These are phyloP conservation scores for Pangasius sanitwongsei DNA, from an alignment of 2,797 vertebrate genomes.

Conservation along the genomic window DNA sequence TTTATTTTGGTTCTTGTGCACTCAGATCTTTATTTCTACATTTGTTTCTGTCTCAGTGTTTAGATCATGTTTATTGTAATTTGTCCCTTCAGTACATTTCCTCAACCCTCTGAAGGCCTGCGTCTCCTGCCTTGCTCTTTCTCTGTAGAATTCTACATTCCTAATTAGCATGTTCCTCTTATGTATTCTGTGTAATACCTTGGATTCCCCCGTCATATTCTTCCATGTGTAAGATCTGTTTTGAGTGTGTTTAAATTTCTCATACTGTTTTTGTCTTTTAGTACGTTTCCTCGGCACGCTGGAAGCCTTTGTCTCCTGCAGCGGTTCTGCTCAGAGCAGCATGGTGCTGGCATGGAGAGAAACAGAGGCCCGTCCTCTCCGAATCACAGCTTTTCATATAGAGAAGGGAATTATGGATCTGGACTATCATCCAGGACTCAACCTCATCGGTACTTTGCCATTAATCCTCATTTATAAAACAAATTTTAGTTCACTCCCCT, in stretches of 20 bases:
- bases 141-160: background rate
- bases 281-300: slow-evolving; percentile 75
- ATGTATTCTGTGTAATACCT: background rate
- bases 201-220: background rate
- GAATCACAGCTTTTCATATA: slow-evolving; percentile 69
- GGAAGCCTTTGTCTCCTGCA: slow-evolving; percentile 79
- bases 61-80: slow-evolving; percentile 2
- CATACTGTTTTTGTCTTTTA: slow-evolving; percentile 42
- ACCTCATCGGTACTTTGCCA: slow-evolving; percentile 75
- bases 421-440: slow-evolving; percentile 76
- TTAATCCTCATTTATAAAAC: background rate
- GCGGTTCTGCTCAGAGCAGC: slow-evolving; percentile 69
- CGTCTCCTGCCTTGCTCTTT: background rate
- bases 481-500: background rate
- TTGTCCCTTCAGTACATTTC: background rate
- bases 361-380: slow-evolving; percentile 66
- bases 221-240: background rate
- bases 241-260: background rate
- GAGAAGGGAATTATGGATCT: slow-evolving; percentile 76
- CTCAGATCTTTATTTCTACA: background rate
- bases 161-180: background rate
- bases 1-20: background rate
- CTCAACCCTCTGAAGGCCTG: background rate
- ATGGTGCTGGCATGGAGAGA: slow-evolving; percentile 78
- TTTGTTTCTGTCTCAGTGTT: background rate